Evolutionary conservation across 1,140 invertebrate genomes (phyloP).

Genomic region (Drosophila rhopaloa): DNA sequence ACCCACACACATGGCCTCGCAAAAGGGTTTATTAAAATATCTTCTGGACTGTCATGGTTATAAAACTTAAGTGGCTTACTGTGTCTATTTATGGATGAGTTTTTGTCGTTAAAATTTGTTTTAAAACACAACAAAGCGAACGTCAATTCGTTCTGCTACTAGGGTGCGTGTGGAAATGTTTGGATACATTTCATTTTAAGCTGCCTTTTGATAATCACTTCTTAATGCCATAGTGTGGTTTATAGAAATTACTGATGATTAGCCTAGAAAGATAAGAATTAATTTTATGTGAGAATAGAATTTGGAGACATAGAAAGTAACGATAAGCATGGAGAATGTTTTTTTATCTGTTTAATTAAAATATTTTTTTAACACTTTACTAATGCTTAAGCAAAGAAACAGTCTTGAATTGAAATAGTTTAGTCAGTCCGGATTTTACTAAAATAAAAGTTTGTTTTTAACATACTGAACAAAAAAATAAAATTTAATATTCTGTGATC

Average conservation of each 20-base stretch:
- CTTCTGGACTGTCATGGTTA: constrained; percentile 29
- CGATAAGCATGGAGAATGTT: not conserved
- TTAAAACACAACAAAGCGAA: constrained; percentile 18
- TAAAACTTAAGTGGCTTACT: constrained; percentile 78
- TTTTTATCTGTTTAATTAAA: not conserved
- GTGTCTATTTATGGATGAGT: constrained; percentile 34
- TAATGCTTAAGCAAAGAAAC: too few species aligned
- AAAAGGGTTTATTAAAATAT: constrained; percentile 54
- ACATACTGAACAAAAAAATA: too few species aligned
- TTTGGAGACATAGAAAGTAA: not conserved
- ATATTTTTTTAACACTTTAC: too few species aligned
- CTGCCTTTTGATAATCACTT: constrained; percentile 49
- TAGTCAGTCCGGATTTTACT: too few species aligned
- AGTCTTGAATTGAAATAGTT: too few species aligned
- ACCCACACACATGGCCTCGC: constrained; percentile 31
- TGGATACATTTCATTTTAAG: constrained; percentile 20
- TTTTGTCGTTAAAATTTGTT: constrained; percentile 61
- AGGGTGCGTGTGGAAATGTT: constrained; percentile 37
- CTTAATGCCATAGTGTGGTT: constrained; percentile 25
- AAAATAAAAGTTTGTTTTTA: not conserved
- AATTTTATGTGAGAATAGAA: constrained; percentile 11
- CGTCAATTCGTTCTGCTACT: constrained; percentile 36
- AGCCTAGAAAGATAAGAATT: constrained; percentile 47
- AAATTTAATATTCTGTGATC: too few species aligned
- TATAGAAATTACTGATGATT: constrained; percentile 28